Base-by-base conservation (phyloP, 2,113 vertebrate species). In the Sapajus apella region DNA sequence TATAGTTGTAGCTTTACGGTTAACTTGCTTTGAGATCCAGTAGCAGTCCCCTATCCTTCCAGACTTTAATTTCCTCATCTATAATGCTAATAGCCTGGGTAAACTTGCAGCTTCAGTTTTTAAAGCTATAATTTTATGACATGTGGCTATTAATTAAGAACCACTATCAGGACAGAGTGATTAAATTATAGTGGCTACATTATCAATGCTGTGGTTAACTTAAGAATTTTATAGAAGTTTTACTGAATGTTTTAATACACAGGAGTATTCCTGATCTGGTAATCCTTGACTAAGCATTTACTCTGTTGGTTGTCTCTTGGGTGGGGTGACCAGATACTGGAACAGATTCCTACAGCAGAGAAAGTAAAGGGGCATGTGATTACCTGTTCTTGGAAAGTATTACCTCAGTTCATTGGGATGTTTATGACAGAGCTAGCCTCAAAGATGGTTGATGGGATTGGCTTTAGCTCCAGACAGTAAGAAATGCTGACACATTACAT, bases 361-460 rank as follows among this genome's bases (percentile, higher is more conserved):
- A 93, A 35, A 80, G 30, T 86, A 75, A 84, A 92, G 23, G 27
- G 18, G 43, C 92, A 81, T 61, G 93, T 85, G 72, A 55, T 45
- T 96, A 25, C 95, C 45, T 87, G 94, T 81, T 80, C 84, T 95
- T 92, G 61, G 64, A 85, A 97, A 97, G 50, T 90, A 90, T 83
- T 90, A 90, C 84, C 80, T 96, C 87, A 97, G 40, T 37, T 95
- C 55, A n/a, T 32, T 91, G 83, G 20, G 68, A 25, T 61, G 20
- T 75, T 95, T 84, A 50, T 82, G 25, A 96, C 90, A 95, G 50
- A 96, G 76, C 7, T 72, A 66, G 45, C 56, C 84, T 90, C 37
- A 64, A 64, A 91, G 58, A 72, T 94, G 95, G 97, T 40, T 93
- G 93, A 96, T 77, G 50, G 64, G 9, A 2, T 61, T 97, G 76